phyloP scores from a whole-genome alignment of 2,888 invertebrate genomes.

The Tipula unca region DNA sequence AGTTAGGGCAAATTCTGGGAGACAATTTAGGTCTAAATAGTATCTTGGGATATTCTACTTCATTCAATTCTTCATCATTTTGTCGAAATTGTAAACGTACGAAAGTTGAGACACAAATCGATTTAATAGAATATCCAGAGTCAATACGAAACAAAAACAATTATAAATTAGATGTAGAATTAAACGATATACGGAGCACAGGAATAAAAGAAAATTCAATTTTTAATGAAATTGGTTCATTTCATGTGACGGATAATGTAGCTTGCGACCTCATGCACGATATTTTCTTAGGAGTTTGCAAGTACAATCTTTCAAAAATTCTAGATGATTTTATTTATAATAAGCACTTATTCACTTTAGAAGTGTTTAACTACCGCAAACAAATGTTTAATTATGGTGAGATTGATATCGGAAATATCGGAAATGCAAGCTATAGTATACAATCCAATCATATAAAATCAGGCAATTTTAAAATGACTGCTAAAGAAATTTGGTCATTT shows the following conservation, averaged over 20 bases:
- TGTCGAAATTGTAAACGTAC: not conserved
- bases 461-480: not conserved
- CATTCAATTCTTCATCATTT: not conserved
- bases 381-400: conserved; percentile 16
- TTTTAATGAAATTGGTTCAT: not conserved
- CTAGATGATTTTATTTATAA: not conserved
- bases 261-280: not conserved
- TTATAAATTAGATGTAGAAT: not conserved
- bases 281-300: not conserved
- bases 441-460: not conserved
- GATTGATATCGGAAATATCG: not conserved
- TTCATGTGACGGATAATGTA: not conserved
- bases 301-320: not conserved
- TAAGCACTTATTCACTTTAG: not conserved
- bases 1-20: no score
- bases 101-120: not conserved
- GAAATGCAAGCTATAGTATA: not conserved
- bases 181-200: not conserved
- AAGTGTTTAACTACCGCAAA: not conserved
- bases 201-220: not conserved
- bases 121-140: not conserved
- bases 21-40: not conserved
- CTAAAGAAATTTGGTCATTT: not conserved
- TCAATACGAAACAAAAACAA: not conserved
- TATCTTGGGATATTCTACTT: not conserved